A percentile compares a stretch with the other conserved stretches of the same genome.
Conservation (phyloP, 2,113 vertebrate genomes). For the Mohoua ochrocephala region DNA sequence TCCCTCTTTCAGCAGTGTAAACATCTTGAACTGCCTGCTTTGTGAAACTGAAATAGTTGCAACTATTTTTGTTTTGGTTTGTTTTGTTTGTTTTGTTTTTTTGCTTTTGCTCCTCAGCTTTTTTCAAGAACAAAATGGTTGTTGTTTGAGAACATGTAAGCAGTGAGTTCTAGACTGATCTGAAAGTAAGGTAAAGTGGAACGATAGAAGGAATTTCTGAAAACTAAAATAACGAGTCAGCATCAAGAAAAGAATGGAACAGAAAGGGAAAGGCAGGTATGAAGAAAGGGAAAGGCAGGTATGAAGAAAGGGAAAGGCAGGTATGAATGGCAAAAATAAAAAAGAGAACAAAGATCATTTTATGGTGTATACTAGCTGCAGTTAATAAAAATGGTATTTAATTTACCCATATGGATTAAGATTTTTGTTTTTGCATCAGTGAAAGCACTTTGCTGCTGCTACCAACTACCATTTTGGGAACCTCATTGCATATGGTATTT, state of each 20-base stretch:
- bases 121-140: neutral
- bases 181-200: neutral
- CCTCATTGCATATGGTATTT: neutral
- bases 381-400: neutral
- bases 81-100: neutral
- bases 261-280: neutral
- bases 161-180: neutral
- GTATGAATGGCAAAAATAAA: neutral
- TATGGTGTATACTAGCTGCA: neutral
- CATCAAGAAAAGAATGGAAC: neutral
- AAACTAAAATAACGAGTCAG: neutral
- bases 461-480: neutral
- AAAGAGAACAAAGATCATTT: neutral
- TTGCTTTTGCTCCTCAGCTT: neutral
- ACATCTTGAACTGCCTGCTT: neutral
- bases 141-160: neutral
- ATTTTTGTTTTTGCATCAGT: neutral
- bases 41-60: neutral
- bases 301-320: neutral
- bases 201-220: neutral
- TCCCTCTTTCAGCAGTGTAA: neutral
- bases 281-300: neutral
- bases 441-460: neutral
- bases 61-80: neutral
- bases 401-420: neutral